Conservation (phyloP, 30 jellyfish, hydroid and myxozoan genomes). For the Aurelia aurita region DNA sequence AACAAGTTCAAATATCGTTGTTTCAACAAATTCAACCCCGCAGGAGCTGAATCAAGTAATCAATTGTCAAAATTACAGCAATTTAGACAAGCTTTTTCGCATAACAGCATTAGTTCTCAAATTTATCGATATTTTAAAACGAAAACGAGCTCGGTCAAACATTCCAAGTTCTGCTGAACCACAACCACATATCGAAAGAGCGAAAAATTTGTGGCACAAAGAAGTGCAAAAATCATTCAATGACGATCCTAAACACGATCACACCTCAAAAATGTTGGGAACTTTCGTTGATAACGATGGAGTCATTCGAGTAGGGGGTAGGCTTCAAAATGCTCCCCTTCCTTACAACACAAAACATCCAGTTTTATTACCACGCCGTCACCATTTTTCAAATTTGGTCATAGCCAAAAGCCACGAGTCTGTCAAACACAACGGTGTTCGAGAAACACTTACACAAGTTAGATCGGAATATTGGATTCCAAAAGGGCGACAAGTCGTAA, state of each 20-base stretch:
- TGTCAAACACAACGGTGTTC: conserved; percentile 32
- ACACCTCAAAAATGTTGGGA: not conserved
- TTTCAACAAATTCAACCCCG: too few species aligned
- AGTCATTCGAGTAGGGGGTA: conserved; percentile 14
- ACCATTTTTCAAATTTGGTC: conserved; percentile 12
- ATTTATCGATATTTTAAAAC: not conserved
- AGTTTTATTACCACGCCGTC: conserved; percentile 14
- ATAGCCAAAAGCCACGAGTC: not conserved
- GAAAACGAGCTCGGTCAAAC: not conserved
- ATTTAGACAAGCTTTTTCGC: not conserved
- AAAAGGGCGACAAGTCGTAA: conserved; percentile 19
- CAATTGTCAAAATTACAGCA: too few species aligned
- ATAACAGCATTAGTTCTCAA: conserved; percentile 10
- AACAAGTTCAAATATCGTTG: too few species aligned
- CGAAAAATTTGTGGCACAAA: not conserved
- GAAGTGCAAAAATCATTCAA: conserved; percentile 6
- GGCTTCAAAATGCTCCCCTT: conserved; percentile 21
- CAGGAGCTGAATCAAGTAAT: too few species aligned
- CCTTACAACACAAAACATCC: conserved; percentile 10
- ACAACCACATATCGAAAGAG: not conserved
- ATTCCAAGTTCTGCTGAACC: not conserved
- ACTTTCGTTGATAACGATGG: not conserved
- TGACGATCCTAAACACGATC: not conserved
- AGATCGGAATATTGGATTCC: conserved; percentile 35
- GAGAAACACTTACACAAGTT: conserved; percentile 4